Evolutionary conservation across 2,113 vertebrate species (phyloP).

Genomic region (Ciconia maguari): DNA sequence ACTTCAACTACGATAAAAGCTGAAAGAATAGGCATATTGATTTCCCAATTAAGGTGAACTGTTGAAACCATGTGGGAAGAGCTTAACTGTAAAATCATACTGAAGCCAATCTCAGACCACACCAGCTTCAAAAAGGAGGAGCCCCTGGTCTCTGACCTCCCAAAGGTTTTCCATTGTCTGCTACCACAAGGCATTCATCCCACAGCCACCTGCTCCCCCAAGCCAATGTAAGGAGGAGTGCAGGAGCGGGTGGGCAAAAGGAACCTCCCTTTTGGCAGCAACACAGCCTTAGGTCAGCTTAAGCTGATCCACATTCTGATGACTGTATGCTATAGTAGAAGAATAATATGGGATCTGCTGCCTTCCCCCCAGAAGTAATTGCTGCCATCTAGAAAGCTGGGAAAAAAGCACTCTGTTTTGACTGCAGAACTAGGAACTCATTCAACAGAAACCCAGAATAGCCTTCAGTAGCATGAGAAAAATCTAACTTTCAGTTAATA

Average conservation of each 20-base stretch:
- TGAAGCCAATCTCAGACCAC: neutral
- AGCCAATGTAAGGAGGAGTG: fast-evolving
- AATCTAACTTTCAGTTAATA: neutral
- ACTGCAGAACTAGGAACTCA: neutral
- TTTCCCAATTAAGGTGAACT: neutral
- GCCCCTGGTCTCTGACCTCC: neutral
- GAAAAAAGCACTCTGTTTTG: neutral
- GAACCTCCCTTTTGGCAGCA: neutral
- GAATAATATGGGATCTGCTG: neutral
- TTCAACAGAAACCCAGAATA: neutral
- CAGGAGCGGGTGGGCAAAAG: neutral
- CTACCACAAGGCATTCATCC: neutral
- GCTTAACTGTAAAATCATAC: neutral
- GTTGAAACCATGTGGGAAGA: neutral
- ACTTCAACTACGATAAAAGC: neutral
- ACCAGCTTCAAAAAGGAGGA: fast-evolving
- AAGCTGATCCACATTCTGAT: neutral
- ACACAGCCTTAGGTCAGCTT: neutral
- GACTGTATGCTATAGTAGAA: neutral
- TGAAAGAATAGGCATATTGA: neutral
- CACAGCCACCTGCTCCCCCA: neutral
- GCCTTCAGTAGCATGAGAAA: neutral
- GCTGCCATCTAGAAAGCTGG: neutral
- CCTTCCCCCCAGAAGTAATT: neutral
- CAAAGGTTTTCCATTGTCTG: neutral